A percentile compares a stretch with the other conserved stretches of the same genome.
phyloP scores from a whole-genome alignment of 2,113 vertebrate genomes.

The Galeopterus variegatus region DNA sequence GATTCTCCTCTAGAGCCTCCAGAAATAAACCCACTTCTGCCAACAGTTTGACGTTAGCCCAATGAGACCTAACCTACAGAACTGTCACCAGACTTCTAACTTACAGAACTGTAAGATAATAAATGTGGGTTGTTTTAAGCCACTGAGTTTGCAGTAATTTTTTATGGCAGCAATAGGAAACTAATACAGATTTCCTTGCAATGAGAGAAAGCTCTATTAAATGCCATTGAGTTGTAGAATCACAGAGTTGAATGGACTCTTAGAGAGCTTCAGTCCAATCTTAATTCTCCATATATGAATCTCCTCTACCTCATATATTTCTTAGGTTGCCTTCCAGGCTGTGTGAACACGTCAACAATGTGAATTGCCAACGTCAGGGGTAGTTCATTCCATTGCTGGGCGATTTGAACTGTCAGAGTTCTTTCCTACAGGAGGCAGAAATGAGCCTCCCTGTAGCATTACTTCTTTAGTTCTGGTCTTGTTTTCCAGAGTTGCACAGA shows the following conservation, averaged over 20 bases:
- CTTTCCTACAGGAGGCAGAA: neutral
- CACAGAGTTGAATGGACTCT: neutral
- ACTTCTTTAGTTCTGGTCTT: neutral
- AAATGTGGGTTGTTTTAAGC: neutral
- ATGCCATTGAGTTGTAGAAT: neutral
- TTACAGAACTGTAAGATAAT: neutral
- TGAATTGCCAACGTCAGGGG: neutral
- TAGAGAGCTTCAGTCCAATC: neutral
- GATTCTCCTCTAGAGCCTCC: neutral
- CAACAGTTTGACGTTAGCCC: neutral
- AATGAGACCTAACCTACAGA: neutral
- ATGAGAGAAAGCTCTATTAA: neutral
- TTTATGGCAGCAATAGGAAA: neutral
- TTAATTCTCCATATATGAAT: neutral
- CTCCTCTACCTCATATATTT: neutral
- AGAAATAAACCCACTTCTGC: neutral
- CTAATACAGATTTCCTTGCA: neutral
- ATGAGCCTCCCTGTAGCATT: neutral
- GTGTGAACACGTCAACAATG: neutral
- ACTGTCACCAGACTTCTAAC: neutral
- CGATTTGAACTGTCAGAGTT: neutral
- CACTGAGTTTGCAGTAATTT: neutral
- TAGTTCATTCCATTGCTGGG: neutral
- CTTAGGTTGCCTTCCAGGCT: neutral
- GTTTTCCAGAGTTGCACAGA: neutral